A percentile compares a stretch with the other conserved stretches of the same genome.
Evolutionary conservation across 2,113 vertebrate species (phyloP).

Genomic region (Chloebia gouldiae): DNA sequence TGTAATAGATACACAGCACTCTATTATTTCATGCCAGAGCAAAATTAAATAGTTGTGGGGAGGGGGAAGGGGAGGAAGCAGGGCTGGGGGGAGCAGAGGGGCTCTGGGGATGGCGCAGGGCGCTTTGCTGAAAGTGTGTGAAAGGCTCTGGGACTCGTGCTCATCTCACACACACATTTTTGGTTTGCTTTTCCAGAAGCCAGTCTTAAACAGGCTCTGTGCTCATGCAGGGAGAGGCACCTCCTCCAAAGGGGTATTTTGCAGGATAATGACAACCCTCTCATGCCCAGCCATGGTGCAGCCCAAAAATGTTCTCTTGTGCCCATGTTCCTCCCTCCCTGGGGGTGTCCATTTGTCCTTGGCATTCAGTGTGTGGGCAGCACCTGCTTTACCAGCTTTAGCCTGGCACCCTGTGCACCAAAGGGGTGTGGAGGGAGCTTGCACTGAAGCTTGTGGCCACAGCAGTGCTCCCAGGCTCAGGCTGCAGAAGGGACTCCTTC

Average conservation of each 20-base stretch:
- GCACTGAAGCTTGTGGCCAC: neutral
- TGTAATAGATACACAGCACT: slow-evolving; percentile 83
- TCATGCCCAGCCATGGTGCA: neutral
- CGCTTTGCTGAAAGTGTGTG: neutral
- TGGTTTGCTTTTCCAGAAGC: neutral
- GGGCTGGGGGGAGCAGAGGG: neutral
- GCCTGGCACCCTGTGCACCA: accelerated
- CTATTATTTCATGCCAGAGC: slow-evolving; percentile 83
- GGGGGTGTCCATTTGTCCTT: accelerated
- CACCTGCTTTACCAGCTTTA: neutral
- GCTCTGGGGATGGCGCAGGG: neutral
- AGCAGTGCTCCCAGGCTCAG: accelerated
- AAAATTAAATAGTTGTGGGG: slow-evolving; percentile 78
- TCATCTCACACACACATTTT: neutral
- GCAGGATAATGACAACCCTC: neutral
- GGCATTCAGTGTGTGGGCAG: neutral
- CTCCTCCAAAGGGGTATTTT: neutral
- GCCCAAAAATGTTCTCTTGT: neutral
- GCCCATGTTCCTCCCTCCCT: neutral
- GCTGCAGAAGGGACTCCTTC: neutral
- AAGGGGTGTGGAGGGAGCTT: neutral
- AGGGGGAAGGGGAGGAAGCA: neutral
- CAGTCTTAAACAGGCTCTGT: neutral
- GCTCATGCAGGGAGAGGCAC: neutral
- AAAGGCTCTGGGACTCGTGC: neutral